Base-by-base conservation (phyloP, 1,140 invertebrate genomes). In the Lasioglossum albipes region DNA sequence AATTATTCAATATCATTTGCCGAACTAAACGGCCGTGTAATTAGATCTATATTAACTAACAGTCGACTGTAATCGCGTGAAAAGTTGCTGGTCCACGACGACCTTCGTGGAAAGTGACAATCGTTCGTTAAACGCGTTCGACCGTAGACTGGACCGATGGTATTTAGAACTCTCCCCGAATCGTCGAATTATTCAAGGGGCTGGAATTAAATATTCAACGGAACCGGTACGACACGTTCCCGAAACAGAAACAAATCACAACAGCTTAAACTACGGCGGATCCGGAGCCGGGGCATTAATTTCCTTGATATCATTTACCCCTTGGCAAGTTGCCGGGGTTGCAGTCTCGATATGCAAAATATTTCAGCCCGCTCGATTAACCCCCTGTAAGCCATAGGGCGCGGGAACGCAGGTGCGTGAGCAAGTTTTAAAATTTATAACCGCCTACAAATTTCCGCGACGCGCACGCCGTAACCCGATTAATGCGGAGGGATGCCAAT, bases 391-490 rank as follows among this genome's bases (percentile, higher is more conserved):
- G 71, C 67, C 52, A 31, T 45, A 20, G 59, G 7, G 74, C 7
- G 64, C 72, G 22, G 22, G 73, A 74, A 67, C 81, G 65, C 83
- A 86, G 81, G 83, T 87, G 84, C 84, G 80, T 85, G 77, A 52
- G 62, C 77, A 74, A 78, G 71, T 89, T 87, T 87, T 87, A 88
- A 88, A 88, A 87, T 89, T 89, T 86, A 89, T 74, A 73, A 74
- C 72, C 59, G 18, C 42, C 79, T 57, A 79, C 68, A 85, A 88
- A 84, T 87, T 84, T 85, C 79, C 77, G 61, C 57, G 12, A 59
- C 57, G 57, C 41, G 61, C 27, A 41, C 49, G 36, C 74, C 59
- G 64, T 85, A 84, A 87, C 75, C 64, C 82, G 72, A 85, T 85
- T 86, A 87, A 85, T 84, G 85, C 64, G 61, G 49, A 42, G 57